phyloP scores from a whole-genome alignment of 2,113 vertebrate species.

The Pyxicephalus adspersus region DNA sequence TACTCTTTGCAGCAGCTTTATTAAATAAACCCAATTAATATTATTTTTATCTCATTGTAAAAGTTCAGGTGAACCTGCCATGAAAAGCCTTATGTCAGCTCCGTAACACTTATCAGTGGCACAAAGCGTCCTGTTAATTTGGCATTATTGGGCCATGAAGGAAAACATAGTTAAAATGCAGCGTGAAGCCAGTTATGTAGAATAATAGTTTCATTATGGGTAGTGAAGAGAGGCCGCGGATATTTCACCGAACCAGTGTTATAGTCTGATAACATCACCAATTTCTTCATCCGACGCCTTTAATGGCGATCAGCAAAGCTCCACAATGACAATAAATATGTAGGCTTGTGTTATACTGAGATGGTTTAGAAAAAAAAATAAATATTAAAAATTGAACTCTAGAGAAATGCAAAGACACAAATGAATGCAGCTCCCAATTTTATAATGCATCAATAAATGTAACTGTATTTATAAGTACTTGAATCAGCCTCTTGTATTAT shows the following conservation, averaged over 20 bases:
- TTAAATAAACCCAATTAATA: too few relatives aligned
- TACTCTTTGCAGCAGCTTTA: too few relatives aligned
- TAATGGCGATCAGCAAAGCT: background rate
- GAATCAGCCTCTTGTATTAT: too few relatives aligned
- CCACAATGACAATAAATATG: background rate
- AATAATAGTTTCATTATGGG: conserved; percentile 24
- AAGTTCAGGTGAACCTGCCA: background rate
- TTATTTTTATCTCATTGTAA: too few relatives aligned
- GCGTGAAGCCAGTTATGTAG: background rate
- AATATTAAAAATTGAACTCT: too few relatives aligned
- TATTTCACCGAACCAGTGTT: conserved; percentile 15
- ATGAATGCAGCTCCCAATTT: too few relatives aligned
- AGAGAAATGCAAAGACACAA: too few relatives aligned
- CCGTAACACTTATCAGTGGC: background rate
- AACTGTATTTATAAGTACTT: too few relatives aligned
- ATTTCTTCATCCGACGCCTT: conserved; percentile 7
- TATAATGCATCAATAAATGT: too few relatives aligned
- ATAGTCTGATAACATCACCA: conserved; percentile 38
- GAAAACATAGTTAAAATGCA: conserved; percentile 17
- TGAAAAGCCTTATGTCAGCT: background rate
- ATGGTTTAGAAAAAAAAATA: too few relatives aligned
- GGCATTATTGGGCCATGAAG: background rate
- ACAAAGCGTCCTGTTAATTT: background rate
- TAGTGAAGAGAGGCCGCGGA: background rate
- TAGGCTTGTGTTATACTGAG: background rate